Percentiles rank a stretch among this genome's conserved stretches.
Evolutionary conservation across 1,140 invertebrate species (phyloP).

Genomic region (Cepaea nemoralis): DNA sequence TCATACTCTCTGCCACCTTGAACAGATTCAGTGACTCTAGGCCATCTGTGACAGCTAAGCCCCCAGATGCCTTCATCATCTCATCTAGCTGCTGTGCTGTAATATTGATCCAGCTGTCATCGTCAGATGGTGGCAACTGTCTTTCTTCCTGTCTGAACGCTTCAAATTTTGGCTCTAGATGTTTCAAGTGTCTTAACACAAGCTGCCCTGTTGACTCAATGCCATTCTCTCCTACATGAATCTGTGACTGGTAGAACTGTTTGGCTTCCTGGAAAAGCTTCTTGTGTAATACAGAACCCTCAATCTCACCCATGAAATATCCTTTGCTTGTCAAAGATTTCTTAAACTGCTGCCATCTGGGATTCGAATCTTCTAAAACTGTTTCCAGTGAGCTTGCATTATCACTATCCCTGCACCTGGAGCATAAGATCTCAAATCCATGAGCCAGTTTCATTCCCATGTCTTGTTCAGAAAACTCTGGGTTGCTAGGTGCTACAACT

Average conservation of each 20-base stretch:
- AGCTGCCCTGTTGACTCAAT: slow-evolving; percentile 17
- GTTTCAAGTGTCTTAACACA: slow-evolving; percentile 16
- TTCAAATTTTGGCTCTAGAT: slow-evolving; percentile 35
- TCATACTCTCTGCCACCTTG: slow-evolving; percentile 78
- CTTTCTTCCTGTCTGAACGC: slow-evolving; percentile 60
- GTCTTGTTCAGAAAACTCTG: slow-evolving; percentile 81
- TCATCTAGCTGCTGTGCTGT: slow-evolving; percentile 84
- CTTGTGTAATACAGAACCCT: slow-evolving; percentile 85
- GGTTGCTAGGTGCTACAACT: slow-evolving; percentile 77
- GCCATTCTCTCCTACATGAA: slow-evolving; percentile 19
- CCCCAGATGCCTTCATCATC: slow-evolving; percentile 76
- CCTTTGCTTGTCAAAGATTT: slow-evolving; percentile 81
- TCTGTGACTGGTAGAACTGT: slow-evolving; percentile 77
- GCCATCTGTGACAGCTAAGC: slow-evolving; percentile 5
- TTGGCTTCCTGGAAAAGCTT: slow-evolving; percentile 82
- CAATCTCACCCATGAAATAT: slow-evolving; percentile 85
- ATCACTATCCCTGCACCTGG: slow-evolving; percentile 49
- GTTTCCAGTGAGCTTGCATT: slow-evolving; percentile 29
- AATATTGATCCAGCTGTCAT: slow-evolving; percentile 90
- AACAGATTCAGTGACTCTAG: slow-evolving; percentile 63
- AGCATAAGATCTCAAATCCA: slow-evolving; percentile 90
- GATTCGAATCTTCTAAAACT: slow-evolving; percentile 73
- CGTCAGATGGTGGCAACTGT: slow-evolving; percentile 68
- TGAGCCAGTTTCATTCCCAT: slow-evolving; percentile 89
- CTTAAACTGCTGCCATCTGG: slow-evolving; percentile 81